Evolutionary conservation across 2,797 vertebrate genomes (phyloP), one percentile per base, ranked within the genome.

Genomic region (Gymnoscopelus microlampas): DNA sequence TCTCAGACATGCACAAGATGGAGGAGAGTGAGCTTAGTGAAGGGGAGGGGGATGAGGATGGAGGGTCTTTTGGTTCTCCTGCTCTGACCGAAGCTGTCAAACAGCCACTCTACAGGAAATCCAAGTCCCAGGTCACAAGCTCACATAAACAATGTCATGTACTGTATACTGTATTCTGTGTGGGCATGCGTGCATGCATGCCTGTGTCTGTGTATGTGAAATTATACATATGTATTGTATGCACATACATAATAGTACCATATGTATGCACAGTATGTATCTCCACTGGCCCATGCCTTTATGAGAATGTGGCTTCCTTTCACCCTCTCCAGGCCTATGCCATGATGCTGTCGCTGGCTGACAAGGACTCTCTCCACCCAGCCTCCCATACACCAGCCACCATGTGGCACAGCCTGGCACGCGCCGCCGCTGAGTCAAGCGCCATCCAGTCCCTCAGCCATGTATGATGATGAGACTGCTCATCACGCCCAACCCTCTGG

Each of bases 301-400:
- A 10, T 44, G 39, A 44, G 8, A 9, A 44, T 44, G 9, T 44
- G 39, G 39, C 7, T 8, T 51, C 12, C 6, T 13, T 54, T 11
- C 3, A 32, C 39, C 15, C 56, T 60, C 71, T 39, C 3, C 74
- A 99, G 98, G 97, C 98, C 0, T 99, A 98, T 2, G 96, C 98
- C 80, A 99, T 99, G 98, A 99, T 99, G 97, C 91, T 99, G 78
- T 99, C 98, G 60, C 91, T 99, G 87, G 96, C 98, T 0, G 97
- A 99, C 85, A 98, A 99, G 92, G 98, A 99, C 86, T 90, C 96
- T 76, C 95, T 99, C 71, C 96, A 97, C 83, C 85, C 96, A 0
- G 74, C 95, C 73, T 86, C 95, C 87, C 97, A 97, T 85, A 92
- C 76, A 76, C 95, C 96, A n/a, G 92, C 96, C 89, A 95, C 94